Conservation (phyloP, 2,113 vertebrate species). For the Corydoras maculifer region DNA sequence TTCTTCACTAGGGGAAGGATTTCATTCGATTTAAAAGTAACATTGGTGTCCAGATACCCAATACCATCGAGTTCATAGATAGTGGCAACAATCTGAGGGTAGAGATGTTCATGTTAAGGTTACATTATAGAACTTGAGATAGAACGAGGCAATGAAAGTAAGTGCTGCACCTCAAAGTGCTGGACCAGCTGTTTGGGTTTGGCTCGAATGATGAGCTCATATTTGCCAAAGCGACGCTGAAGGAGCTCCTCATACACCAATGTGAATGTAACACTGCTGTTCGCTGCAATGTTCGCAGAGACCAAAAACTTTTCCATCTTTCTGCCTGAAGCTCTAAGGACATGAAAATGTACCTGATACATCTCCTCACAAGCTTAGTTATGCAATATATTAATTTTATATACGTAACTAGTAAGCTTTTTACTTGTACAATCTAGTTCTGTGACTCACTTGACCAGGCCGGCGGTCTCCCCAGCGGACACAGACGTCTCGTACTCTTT, state of each 20-base stretch:
- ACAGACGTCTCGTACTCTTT: slow-evolving; percentile 82
- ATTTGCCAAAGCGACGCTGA: slow-evolving; percentile 74
- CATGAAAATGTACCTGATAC: not conserved
- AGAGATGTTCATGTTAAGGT: not conserved
- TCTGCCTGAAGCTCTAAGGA: slow-evolving; percentile 77
- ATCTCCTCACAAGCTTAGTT: no score
- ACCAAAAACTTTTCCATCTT: slow-evolving; percentile 90
- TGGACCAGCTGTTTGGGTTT: slow-evolving; percentile 80
- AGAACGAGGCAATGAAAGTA: not conserved
- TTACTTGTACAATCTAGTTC: not conserved
- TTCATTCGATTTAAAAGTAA: slow-evolving; percentile 79
- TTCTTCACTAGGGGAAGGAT: slow-evolving; percentile 76
- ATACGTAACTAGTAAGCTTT: not conserved
- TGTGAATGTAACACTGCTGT: slow-evolving; percentile 77
- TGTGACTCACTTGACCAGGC: slow-evolving; percentile 66
- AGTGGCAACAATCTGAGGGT: slow-evolving; percentile 74
- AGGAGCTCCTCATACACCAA: slow-evolving; percentile 88
- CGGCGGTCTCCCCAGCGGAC: slow-evolving; percentile 79
- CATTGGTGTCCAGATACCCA: slow-evolving; percentile 68
- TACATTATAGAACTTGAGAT: slow-evolving; percentile 3
- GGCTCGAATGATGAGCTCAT: slow-evolving; percentile 81
- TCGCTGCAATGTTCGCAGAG: slow-evolving; percentile 74
- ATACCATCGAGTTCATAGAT: slow-evolving; percentile 87
- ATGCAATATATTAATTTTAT: not conserved
- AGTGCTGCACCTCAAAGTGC: slow-evolving; percentile 64